Base-by-base conservation (phyloP, 2,888 invertebrate genomes). In the Pseudococcus viburni region DNA sequence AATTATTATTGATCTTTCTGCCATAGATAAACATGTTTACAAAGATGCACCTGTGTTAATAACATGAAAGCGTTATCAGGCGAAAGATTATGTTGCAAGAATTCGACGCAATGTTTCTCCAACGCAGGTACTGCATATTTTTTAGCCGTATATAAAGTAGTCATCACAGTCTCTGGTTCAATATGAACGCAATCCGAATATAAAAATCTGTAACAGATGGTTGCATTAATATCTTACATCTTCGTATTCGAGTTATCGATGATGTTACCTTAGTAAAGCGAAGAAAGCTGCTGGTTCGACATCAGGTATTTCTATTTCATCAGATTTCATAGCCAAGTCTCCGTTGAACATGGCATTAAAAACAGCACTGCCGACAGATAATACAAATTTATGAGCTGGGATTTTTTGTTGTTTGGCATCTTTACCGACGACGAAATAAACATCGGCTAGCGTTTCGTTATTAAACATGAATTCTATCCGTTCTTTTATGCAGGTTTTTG, bases 151-250 rank as follows among this genome's bases (percentile, higher is more conserved):
- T 97, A 97, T 85, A 97, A 91, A 0, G 96, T 96, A 0, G 96
- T 95, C 96, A 96, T 96, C 1, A 97, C 96, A 91, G 95, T 95
- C 91, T 96, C 96, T 0, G 96, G 95, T 11, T 95, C 96, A 90
- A 97, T 96, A 89, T 95, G 94, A 15, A 96, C 95, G 91, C 96
- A 96, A 92, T 97, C 96, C 0, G 96, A 95, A 91, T 96, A 96
- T 88, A 95, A 92, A 91, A 94, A 95, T 91, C 91, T 91, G 84
- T 8, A 89, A 88, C 83, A 83, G 42, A 42, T n/a, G 46, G 19
- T 46, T 3, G 12, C 7, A n/a, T 84, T 22, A 51, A 17, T 22
- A 17, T 48, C 84, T 46, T 11, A 9, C 1, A 6, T 42, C 42
- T 9, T 12, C 11, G 17, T 26, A 33, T n/a, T 51, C n/a, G 39